A percentile compares a stretch with the other conserved stretches of the same genome.
Evolutionary conservation across 2,797 vertebrate species (phyloP).

Genomic region (Luscinia megarhynchos): DNA sequence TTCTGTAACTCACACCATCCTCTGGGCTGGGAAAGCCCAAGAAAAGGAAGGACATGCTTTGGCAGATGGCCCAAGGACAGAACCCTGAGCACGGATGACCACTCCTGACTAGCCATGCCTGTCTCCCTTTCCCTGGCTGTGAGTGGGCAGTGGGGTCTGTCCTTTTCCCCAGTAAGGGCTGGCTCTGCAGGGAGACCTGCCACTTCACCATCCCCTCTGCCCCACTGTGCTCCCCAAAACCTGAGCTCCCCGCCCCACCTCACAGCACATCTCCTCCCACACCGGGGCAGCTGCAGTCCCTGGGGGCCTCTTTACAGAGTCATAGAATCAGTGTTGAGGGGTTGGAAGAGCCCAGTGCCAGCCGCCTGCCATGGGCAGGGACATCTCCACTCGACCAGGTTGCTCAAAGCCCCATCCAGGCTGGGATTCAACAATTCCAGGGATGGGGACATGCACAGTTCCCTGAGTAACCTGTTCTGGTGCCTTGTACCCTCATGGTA

Average conservation of each 20-base stretch:
- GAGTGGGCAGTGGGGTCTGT: neutral
- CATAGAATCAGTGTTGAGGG: neutral
- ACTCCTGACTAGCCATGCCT: accelerated
- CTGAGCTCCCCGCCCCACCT: neutral
- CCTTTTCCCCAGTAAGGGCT: neutral
- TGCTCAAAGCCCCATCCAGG: neutral
- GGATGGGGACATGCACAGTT: neutral
- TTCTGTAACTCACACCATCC: neutral
- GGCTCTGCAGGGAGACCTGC: neutral
- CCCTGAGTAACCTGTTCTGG: neutral
- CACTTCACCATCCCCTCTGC: neutral
- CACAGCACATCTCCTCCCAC: no score
- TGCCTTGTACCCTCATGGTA: neutral
- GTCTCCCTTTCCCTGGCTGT: neutral
- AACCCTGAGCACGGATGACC: accelerated
- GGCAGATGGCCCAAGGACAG: neutral
- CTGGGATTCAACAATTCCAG: neutral
- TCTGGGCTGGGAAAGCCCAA: neutral
- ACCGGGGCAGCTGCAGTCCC: accelerated
- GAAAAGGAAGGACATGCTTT: neutral
- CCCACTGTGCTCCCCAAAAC: neutral
- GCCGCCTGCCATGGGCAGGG: accelerated
- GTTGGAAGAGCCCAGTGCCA: neutral
- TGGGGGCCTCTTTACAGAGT: neutral
- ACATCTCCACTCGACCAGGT: neutral